Conservation (phyloP, 2,797 vertebrate genomes). For the Nannoperca australis region DNA sequence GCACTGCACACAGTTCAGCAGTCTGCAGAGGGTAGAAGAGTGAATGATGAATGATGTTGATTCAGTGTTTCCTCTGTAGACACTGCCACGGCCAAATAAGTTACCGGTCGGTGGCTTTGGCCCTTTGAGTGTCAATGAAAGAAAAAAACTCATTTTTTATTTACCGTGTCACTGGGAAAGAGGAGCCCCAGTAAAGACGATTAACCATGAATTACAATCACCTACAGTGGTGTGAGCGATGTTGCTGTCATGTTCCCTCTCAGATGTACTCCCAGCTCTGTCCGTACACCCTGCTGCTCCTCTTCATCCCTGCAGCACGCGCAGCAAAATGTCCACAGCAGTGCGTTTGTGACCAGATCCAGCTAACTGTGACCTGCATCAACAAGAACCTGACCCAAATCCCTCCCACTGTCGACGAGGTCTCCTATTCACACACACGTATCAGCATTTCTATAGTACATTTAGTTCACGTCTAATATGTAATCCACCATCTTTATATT, state of each 20-base stretch:
- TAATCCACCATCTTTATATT: conserved; percentile 45
- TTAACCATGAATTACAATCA: not conserved
- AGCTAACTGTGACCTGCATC: conserved; percentile 86
- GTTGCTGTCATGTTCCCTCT: conserved; percentile 7
- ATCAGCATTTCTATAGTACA: fast-evolving
- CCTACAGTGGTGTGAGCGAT: not conserved
- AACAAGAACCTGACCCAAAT: conserved; percentile 89
- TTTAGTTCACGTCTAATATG: not conserved
- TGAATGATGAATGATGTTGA: conserved; percentile 12
- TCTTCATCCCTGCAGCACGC: not conserved
- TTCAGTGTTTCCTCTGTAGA: conserved; percentile 13
- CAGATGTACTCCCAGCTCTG: conserved; percentile 65
- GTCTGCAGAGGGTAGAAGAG: not conserved
- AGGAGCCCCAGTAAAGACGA: not conserved
- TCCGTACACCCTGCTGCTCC: conserved; percentile 59
- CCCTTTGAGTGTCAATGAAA: not conserved
- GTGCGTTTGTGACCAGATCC: conserved; percentile 92
- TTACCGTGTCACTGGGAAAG: not conserved
- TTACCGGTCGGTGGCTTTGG: not conserved
- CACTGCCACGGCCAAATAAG: not conserved
- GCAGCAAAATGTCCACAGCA: conserved; percentile 85
- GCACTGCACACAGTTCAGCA: not conserved
- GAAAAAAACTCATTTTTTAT: not conserved
- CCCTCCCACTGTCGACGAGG: conserved; percentile 89
- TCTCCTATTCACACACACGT: conserved; percentile 54